phyloP scores from a whole-genome alignment of 2,888 invertebrate genomes.

The Palloptera scutellata region DNA sequence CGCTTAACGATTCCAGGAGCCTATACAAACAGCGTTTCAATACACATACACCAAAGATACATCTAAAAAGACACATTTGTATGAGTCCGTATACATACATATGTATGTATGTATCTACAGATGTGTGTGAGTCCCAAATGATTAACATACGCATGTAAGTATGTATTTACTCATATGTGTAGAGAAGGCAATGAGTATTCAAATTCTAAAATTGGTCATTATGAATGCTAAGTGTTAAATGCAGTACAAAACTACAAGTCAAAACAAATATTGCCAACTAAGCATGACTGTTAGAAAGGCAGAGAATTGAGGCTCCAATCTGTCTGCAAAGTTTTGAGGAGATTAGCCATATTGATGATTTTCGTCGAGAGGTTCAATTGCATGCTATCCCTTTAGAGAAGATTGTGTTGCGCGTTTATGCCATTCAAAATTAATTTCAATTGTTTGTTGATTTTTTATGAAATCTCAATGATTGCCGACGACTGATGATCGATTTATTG shows the following conservation, averaged over 20 bases:
- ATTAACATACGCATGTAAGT: too few relatives aligned
- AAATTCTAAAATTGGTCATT: constrained; percentile 17
- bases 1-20: too few relatives aligned
- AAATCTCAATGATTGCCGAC: constrained; percentile 16
- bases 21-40: too few relatives aligned
- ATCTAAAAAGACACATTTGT: too few relatives aligned
- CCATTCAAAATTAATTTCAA: constrained; percentile 43
- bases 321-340: constrained; percentile 37
- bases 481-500: constrained; percentile 41
- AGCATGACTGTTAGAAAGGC: constrained; percentile 28
- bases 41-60: too few relatives aligned
- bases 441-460: constrained; percentile 23
- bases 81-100: too few relatives aligned
- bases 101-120: too few relatives aligned
- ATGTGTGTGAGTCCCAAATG: too few relatives aligned
- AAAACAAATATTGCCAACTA: constrained; percentile 17
- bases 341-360: constrained; percentile 41
- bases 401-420: constrained; percentile 39
- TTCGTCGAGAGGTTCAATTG: constrained; percentile 8
- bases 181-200: too few relatives aligned
- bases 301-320: constrained; percentile 34
- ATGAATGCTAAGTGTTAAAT: background rate
- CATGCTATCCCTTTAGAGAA: constrained; percentile 39
- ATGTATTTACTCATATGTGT: too few relatives aligned
- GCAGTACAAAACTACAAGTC: background rate